These are phyloP conservation scores for Galaxias olidus DNA, from an alignment of 2,797 vertebrate species.

Conservation along the genomic window DNA sequence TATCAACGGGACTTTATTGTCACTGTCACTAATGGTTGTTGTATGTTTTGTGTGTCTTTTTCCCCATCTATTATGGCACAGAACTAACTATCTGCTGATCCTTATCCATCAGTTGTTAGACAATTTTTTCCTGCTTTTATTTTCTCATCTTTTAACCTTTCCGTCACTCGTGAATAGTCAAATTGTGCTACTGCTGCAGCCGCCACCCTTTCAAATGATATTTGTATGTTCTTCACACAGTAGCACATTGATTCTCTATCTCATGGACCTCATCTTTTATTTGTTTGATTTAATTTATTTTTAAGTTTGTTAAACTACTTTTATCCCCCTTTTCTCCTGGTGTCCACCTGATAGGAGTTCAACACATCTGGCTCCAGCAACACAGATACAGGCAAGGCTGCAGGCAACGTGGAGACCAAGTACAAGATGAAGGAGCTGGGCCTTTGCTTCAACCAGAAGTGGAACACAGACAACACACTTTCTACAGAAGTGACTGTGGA, in stretches of 20 bases:
- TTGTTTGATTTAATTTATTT: not conserved
- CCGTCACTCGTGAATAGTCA: not conserved
- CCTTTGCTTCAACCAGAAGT: slow-evolving; percentile 90
- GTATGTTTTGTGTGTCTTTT: too few relatives aligned
- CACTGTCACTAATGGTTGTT: not conserved
- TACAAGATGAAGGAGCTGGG: slow-evolving; percentile 91
- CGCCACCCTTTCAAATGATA: too few relatives aligned
- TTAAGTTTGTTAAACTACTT: not conserved
- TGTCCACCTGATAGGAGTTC: slow-evolving; percentile 81
- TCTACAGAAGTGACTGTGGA: slow-evolving; percentile 87
- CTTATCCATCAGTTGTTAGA: not conserved
- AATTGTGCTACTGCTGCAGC: not conserved
- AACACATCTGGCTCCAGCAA: slow-evolving; percentile 87
- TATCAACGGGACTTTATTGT: slow-evolving; percentile 3
- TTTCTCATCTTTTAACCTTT: too few relatives aligned
- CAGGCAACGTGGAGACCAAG: slow-evolving; percentile 92
- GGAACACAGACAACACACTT: slow-evolving; percentile 93
- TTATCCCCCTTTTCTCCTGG: slow-evolving; percentile 5
- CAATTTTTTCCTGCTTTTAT: not conserved
- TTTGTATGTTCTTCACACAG: too few relatives aligned
- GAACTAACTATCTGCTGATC: not conserved
- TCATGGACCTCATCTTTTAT: not conserved
- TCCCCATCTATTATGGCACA: too few relatives aligned
- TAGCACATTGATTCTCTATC: slow-evolving; percentile 4
- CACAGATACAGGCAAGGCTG: slow-evolving; percentile 88